These are phyloP conservation scores for Macroramphosus scolopax DNA, from an alignment of 2,797 vertebrate species.

Conservation along the genomic window DNA sequence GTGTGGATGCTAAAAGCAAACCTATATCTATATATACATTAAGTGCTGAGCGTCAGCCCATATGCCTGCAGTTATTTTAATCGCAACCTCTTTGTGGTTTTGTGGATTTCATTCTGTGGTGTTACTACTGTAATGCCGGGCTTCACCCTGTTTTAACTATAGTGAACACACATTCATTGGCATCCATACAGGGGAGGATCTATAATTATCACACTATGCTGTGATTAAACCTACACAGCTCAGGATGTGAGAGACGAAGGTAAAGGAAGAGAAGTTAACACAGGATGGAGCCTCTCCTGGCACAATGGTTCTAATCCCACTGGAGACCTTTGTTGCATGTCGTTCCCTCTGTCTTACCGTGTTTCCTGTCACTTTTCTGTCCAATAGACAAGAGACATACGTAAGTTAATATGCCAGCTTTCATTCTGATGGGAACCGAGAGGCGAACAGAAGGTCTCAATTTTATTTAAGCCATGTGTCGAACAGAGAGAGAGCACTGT, in stretches of 20 bases:
- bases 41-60: conserved; percentile 11
- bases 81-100: conserved; percentile 21
- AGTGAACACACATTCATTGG: conserved; percentile 29
- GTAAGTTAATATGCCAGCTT: too few species aligned
- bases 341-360: conserved; percentile 1
- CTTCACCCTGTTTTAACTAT: conserved; percentile 33
- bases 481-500: neutral
- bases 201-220: conserved; percentile 45
- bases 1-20: neutral
- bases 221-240: conserved; percentile 31
- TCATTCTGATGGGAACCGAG: neutral
- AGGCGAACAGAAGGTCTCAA: conserved; percentile 22
- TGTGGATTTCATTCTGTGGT: conserved; percentile 20
- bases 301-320: neutral
- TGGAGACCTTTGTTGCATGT: conserved; percentile 5
- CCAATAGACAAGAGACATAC: conserved; percentile 1
- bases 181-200: conserved; percentile 32
- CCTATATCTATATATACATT: neutral
- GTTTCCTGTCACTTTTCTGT: conserved; percentile 24
- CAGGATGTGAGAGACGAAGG: conserved; percentile 9
- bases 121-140: conserved; percentile 26
- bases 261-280: conserved; percentile 15
- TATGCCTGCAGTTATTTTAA: conserved; percentile 34
- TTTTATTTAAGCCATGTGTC: conserved; percentile 18
- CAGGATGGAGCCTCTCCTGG: neutral